Evolutionary conservation across 2,113 vertebrate genomes (phyloP), one percentile per base, ranked within the genome.

Genomic region (Semicossyphus pulcher): DNA sequence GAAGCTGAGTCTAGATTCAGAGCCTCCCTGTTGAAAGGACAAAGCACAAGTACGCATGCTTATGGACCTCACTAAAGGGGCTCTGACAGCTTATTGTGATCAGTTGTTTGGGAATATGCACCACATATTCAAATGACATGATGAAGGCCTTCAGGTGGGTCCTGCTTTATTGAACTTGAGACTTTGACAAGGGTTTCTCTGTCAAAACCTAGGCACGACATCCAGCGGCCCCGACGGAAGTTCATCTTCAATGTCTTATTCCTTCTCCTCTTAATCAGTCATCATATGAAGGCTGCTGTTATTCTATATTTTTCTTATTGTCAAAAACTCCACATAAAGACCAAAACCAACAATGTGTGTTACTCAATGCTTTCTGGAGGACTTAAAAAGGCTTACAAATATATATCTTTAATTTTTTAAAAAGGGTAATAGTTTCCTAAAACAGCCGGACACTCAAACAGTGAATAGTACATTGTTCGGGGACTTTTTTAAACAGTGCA

Each of bases 331-430:
- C 48, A 36, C 12, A 36, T 14, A 21, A 67, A 34, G 26, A 64
- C 45, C 45, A 23, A 23, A 36, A n/a, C 25, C 21, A 44, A 42
- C 20, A 62, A 26, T n/a, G 12, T 29, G 3, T 54, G 25, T 36
- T 10, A 32, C n/a, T 18, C 3, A 11, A 44, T 45, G 36, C 18
- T 14, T 15, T 34, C 4, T 16, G 29, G 16, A 26, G 11, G 10
- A 52, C 45, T 51, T 28, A 15, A 39, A 70, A 59, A 29, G 4
- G 18, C 18, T 47, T 44, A 68, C 6, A 69, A 47, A 42, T 65
- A 57, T 34, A 44, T 48, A 57, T 16, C 45, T 53, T 16, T 16
- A 16, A 4, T 63, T 49, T 26, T 29, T 2, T 12, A 60, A 10
- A n/a, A 37, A 23, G 5, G 9, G 10, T 26, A 32, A 11, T 45